phyloP scores from a whole-genome alignment of 2,888 invertebrate genomes.

The Spatulosminthurus flaviceps region DNA sequence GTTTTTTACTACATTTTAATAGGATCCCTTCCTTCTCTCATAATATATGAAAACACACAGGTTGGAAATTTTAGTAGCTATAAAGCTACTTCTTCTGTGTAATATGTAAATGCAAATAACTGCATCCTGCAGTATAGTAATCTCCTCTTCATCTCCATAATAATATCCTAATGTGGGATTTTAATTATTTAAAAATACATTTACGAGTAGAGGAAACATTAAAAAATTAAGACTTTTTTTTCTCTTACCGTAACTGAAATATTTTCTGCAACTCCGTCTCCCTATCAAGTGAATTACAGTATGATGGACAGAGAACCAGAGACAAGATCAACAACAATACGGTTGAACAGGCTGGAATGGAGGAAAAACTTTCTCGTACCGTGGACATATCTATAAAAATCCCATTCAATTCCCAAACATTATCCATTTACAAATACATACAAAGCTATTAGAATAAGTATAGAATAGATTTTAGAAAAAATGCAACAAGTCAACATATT shows the following conservation, averaged over 20 bases:
- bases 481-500: too few species aligned
- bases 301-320: slow-evolving; percentile 53
- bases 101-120: too few species aligned
- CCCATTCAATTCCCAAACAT: background rate
- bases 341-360: slow-evolving; percentile 30
- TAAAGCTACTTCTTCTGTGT: too few species aligned
- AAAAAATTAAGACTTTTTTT: background rate
- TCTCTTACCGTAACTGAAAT: slow-evolving; percentile 61
- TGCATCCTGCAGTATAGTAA: too few species aligned
- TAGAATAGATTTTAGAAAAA: too few species aligned
- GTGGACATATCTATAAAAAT: slow-evolving; percentile 45
- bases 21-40: too few species aligned
- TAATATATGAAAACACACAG: too few species aligned
- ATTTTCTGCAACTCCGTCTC: slow-evolving; percentile 63
- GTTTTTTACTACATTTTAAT: too few species aligned
- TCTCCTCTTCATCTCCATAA: too few species aligned
- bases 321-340: slow-evolving; percentile 55
- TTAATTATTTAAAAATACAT: background rate
- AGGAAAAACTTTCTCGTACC: slow-evolving; percentile 11
- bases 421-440: too few species aligned
- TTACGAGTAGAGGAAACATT: background rate
- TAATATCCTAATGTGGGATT: background rate
- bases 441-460: too few species aligned
- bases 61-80: too few species aligned
- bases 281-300: slow-evolving; percentile 52